phyloP scores from a whole-genome alignment of 2,113 vertebrate species.

The Oncorhynchus kisutch region DNA sequence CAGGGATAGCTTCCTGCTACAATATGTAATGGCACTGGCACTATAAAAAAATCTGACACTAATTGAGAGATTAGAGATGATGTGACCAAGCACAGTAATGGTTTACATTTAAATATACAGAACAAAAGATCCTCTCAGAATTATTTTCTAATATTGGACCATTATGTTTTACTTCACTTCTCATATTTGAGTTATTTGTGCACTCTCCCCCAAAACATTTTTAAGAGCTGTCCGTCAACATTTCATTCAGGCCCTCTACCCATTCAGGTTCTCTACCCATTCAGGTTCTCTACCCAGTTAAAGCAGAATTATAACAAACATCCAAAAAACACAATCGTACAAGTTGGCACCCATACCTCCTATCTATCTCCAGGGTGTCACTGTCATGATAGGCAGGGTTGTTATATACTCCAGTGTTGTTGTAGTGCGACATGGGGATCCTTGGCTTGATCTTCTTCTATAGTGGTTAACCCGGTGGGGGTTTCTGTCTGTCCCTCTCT shows the following conservation, averaged over 20 bases:
- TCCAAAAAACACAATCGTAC: not conserved
- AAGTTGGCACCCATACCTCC: constrained; percentile 69
- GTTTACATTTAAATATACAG: not conserved
- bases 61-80: not conserved
- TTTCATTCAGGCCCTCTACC: not conserved
- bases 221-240: not conserved
- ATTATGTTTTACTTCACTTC: no score
- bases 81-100: not conserved
- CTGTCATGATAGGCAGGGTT: constrained; percentile 74
- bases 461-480: not conserved
- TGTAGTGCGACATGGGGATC: constrained; percentile 71
- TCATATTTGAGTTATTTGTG: no score
- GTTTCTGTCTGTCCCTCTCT: not conserved
- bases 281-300: not conserved
- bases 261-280: not conserved
- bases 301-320: not conserved
- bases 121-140: not conserved
- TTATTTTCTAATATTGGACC: no score
- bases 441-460: constrained; percentile 20
- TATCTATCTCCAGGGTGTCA: constrained; percentile 76
- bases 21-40: not conserved
- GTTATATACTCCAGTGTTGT: constrained; percentile 63
- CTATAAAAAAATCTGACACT: no score
- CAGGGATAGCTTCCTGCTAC: not conserved
- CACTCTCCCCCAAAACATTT: not conserved